Evolutionary conservation across 2,113 vertebrate genomes (phyloP), one percentile per base, ranked within the genome.

Genomic region (Electrona antarctica): DNA sequence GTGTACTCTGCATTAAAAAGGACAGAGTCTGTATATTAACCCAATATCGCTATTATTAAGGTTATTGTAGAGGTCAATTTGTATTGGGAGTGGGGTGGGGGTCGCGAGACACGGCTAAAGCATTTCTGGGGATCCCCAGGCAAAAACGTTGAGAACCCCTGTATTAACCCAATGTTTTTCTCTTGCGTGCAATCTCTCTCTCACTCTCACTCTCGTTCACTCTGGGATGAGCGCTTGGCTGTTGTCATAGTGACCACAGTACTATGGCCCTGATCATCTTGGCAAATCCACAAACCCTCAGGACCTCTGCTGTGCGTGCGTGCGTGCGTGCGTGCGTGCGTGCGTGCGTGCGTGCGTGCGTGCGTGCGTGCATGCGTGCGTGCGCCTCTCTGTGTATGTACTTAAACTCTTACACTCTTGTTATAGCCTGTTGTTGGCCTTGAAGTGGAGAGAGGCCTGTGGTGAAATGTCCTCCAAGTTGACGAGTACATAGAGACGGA

Each of bases 231-330:
- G 86, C 83, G 65, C 77, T 75, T 72, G 7, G 11, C 63, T 15
- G 81, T 91, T 70, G 74, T 83, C 82, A 87, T 83, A 81, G 91
- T 49, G 71, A 92, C 80, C 58, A 41, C 12, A 60, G 69, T 41
- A 9, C 78, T 65, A 67, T 55, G 46, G 69, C 74, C 73, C 68
- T 13, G 33, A 76, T 82, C 82, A 77, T 81, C 77, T 69, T 74
- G 80, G 86, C 83, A 87, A 76, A 79, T 61, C 47, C 29, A 13
- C 67, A 79, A 71, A 62, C 73, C 60, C 77, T 64, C 55, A 46
- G 72, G 68, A 58, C 59, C 45, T 75, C 79, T 67, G 28, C 71
- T 76, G 21, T 73, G 49, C 33, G n/a, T 10, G 50, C 9, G 47
- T 9, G 13, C 8, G 41, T 41, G 61, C 55, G 28, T 13, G 49